Evolutionary conservation across 2,888 invertebrate species (phyloP).

Genomic region (Galerucella nymphaeae): DNA sequence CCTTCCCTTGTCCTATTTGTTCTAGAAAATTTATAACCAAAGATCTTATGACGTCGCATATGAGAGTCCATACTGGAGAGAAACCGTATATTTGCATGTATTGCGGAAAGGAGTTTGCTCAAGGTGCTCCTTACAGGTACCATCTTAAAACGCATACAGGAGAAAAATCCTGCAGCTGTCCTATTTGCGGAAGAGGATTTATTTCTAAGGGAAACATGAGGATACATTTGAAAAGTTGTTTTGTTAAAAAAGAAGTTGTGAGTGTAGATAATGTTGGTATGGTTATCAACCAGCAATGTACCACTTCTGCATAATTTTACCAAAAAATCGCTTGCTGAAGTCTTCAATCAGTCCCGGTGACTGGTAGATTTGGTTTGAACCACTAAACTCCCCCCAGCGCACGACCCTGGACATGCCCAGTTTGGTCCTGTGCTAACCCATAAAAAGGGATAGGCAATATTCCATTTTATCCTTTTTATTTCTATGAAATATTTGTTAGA

Average conservation of each 20-base stretch:
- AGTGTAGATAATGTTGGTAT: constrained; percentile 45
- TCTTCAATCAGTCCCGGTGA: no score
- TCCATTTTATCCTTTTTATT: no score
- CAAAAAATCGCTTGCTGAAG: no score
- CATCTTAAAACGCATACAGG: constrained; percentile 52
- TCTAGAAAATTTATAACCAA: constrained; percentile 59
- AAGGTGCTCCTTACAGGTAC: constrained; percentile 50
- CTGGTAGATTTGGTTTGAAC: no score
- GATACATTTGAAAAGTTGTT: constrained; percentile 42
- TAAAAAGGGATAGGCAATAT: no score
- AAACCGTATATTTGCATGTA: constrained; percentile 53
- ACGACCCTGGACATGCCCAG: no score
- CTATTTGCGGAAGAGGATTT: constrained; percentile 41
- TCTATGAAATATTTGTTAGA: no score
- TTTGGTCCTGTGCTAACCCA: no score
- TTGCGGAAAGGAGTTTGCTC: constrained; percentile 49
- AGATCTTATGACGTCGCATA: constrained; percentile 57
- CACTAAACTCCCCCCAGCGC: no score
- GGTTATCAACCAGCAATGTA: neutral
- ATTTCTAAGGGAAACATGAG: constrained; percentile 46
- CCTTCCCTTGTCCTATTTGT: constrained; percentile 58
- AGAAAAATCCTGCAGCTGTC: constrained; percentile 41
- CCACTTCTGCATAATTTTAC: no score
- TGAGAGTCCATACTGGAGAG: constrained; percentile 55
- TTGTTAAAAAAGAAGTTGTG: constrained; percentile 20